A percentile compares a stretch with the other conserved stretches of the same genome.
Evolutionary conservation across 53 echinoderm and acorn worm genomes (phyloP).

Genomic region (Echinometra lucunter): DNA sequence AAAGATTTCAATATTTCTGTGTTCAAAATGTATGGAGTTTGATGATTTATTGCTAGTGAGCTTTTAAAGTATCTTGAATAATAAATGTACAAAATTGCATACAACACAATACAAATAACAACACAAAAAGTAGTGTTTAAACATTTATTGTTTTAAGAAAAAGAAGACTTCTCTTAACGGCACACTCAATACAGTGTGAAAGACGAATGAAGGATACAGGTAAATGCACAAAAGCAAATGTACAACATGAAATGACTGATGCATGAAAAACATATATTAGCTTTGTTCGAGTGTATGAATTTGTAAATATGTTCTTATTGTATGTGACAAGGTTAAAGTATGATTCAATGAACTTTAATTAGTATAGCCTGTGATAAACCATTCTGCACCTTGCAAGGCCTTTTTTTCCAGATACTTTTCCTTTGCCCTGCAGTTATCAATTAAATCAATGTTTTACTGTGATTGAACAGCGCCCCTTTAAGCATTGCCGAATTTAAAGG

Average conservation of each 20-base stretch:
- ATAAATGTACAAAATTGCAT: not conserved
- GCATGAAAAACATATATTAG: not conserved
- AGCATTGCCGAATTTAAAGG: too few species aligned
- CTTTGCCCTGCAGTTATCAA: too few species aligned
- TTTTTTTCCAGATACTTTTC: too few species aligned
- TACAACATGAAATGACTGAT: not conserved
- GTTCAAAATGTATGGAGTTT: too few species aligned
- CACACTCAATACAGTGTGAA: conserved; percentile 27
- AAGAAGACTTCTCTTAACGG: not conserved
- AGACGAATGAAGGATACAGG: conserved; percentile 16
- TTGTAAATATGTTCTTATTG: not conserved
- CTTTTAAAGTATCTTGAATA: not conserved
- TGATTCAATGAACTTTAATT: too few species aligned
- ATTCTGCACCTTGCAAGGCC: too few species aligned
- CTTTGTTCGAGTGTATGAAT: not conserved
- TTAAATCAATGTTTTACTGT: too few species aligned
- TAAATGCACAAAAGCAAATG: not conserved
- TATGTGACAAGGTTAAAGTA: too few species aligned
- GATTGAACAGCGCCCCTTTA: too few species aligned
- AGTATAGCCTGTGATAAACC: too few species aligned
- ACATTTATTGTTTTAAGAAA: conserved; percentile 19
- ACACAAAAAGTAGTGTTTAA: not conserved
- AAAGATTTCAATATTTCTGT: too few species aligned
- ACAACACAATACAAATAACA: not conserved
- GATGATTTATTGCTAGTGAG: too few species aligned